phyloP scores from a whole-genome alignment of 2,888 invertebrate genomes.

The Drosophila nigricruria region DNA sequence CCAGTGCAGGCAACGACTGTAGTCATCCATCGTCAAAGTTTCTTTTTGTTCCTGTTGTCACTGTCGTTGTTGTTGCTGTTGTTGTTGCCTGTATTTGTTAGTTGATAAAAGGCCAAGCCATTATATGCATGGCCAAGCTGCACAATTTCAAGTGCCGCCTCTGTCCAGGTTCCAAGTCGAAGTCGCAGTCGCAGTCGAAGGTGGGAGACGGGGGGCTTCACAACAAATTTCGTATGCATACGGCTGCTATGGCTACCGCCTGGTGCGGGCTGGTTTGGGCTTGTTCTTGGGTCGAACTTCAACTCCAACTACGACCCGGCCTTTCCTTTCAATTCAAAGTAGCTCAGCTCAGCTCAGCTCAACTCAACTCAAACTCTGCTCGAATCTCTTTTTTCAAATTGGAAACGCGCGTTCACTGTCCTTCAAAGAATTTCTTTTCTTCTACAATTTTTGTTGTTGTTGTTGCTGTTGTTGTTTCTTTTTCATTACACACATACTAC shows the following conservation, averaged over 20 bases:
- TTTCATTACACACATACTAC: slow-evolving; percentile 8
- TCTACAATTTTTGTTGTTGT: background rate
- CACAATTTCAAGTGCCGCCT: slow-evolving; percentile 76
- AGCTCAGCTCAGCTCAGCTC: slow-evolving; percentile 55
- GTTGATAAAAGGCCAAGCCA: slow-evolving; percentile 82
- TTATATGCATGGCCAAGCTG: slow-evolving; percentile 82
- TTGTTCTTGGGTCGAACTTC: slow-evolving; percentile 34
- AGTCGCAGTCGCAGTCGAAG: background rate
- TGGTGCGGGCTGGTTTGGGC: background rate
- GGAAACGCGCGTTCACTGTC: slow-evolving; percentile 55
- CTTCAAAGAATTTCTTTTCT: slow-evolving; percentile 78
- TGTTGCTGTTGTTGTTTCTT: background rate
- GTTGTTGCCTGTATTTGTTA: slow-evolving; percentile 74
- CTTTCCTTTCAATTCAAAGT: slow-evolving; percentile 83
- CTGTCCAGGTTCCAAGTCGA: slow-evolving; percentile 51
- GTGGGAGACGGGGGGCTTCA: slow-evolving; percentile 6
- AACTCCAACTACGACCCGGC: slow-evolving; percentile 63
- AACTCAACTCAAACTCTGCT: slow-evolving; percentile 35
- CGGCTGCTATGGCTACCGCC: slow-evolving; percentile 73
- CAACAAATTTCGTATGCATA: slow-evolving; percentile 81
- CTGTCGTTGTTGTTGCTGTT: slow-evolving; percentile 57
- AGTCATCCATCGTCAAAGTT: slow-evolving; percentile 80
- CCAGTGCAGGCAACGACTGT: slow-evolving; percentile 71
- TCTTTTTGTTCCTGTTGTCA: slow-evolving; percentile 50
- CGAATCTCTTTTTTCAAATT: slow-evolving; percentile 69